Percentiles rank a stretch among this genome's conserved stretches.
Evolutionary conservation across 2,113 vertebrate genomes (phyloP).

Genomic region (Pelodiscus sinensis): DNA sequence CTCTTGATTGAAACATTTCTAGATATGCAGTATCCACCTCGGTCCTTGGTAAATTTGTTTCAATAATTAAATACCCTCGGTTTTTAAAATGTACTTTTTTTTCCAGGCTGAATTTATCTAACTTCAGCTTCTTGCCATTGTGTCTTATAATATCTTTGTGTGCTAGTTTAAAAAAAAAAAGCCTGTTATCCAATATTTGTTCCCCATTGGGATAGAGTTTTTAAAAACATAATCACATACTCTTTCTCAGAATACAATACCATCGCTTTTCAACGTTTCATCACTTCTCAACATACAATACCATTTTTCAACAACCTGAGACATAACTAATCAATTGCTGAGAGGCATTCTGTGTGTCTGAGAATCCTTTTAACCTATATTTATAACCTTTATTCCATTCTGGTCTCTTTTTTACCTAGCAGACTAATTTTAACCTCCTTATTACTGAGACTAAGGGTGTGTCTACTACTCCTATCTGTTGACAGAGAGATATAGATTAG

Average conservation of each 20-base stretch:
- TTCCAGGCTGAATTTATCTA: not conserved
- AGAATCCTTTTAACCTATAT: not conserved
- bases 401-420: not conserved
- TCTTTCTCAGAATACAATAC: not conserved
- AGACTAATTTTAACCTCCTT: not conserved
- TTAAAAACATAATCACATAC: not conserved
- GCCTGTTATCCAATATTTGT: not conserved
- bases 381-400: not conserved
- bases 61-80: not conserved
- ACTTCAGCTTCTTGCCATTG: not conserved
- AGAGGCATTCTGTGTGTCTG: not conserved
- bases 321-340: not conserved
- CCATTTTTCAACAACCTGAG: not conserved
- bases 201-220: not conserved
- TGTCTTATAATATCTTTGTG: not conserved
- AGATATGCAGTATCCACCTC: not conserved
- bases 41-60: not conserved
- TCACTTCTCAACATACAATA: not conserved
- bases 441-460: not conserved
- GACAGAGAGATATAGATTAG: no score
- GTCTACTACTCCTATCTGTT: no score
- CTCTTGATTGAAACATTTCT: not conserved
- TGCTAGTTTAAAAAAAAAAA: not conserved
- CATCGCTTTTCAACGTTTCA: not conserved
- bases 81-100: not conserved